Base-by-base conservation (phyloP, 2,888 invertebrate genomes). In the Asteroscopus sphinx region DNA sequence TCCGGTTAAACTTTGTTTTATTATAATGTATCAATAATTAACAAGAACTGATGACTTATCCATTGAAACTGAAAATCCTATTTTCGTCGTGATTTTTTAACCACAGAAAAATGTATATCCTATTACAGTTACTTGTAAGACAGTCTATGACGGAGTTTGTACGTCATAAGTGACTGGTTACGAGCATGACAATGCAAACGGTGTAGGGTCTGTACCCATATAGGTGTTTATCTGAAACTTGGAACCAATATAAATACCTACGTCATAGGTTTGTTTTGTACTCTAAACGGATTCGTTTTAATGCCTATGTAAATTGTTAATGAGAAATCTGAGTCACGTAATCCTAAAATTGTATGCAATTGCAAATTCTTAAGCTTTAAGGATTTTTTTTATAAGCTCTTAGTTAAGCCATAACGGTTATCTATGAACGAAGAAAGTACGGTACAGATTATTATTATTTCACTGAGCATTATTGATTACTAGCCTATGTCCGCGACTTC, bases 181-280 rank as follows among this genome's bases (percentile, higher is more conserved):
- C 12, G 8, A 28, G 16, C 21, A 36, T 72, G 52, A 68, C 44
- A 12, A 9, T 16, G 52, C 52, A 46, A 28, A 25, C 9, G 32
- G 16, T 17, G n/a, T 5, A 56, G 61, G 73, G 32, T n/a, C 49
- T 35, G 52, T 40, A 45, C 73, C 62, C 17, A 40, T 33, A 33
- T 0, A 35, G 25, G 5, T 41, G 7, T 41, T 45, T 30, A 42
- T 58, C 35, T 44, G 11, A 12, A 16, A 40, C 12, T 33, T 12
- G 1, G 12, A 13, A 35, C 9, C 12, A 1, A 30, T n/a, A n/a
- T n/a, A n/a, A n/a, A n/a, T n/a, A n/a, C n/a, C n/a, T n/a, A 60
- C 65, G 67, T 73, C 71, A 73, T 74, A 63, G 74, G 74, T 74
- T 74, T 73, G 36, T 5, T 21, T 40, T 60, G 42, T 17, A 51